Percentiles rank a stretch among this genome's conserved stretches.
Conservation (phyloP, 2,113 vertebrate species). For the Sinocyclocheilus rhinocerous region DNA sequence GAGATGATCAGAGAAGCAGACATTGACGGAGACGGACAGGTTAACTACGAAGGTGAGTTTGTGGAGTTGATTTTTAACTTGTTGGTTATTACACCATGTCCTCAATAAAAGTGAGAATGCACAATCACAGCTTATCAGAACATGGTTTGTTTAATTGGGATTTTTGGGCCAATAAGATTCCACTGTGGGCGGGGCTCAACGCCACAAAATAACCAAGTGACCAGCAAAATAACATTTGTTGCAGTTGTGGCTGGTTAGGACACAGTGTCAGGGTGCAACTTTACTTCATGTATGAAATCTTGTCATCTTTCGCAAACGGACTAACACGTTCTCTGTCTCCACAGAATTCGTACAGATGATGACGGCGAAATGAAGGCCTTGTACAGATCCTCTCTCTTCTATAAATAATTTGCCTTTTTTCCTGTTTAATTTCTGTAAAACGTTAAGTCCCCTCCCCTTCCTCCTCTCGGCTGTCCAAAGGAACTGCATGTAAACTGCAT, state of each 20-base stretch:
- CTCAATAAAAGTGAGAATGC: neutral
- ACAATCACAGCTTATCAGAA: neutral
- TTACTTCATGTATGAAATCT: neutral
- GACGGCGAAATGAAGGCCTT: slow-evolving; percentile 99
- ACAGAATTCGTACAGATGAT: slow-evolving; percentile 99
- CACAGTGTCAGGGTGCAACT: neutral
- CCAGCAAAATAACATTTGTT: neutral
- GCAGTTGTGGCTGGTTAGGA: too few species aligned
- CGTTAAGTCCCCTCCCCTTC: slow-evolving; percentile 81
- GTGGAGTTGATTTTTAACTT: neutral
- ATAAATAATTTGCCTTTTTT: slow-evolving; percentile 99
- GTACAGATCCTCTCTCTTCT: slow-evolving; percentile 97
- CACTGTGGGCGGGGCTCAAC: too few species aligned
- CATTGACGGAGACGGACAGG: slow-evolving; percentile 98
- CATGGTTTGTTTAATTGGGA: neutral
- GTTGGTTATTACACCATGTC: neutral
- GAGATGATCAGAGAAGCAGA: slow-evolving; percentile 99
- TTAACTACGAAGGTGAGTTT: slow-evolving; percentile 97
- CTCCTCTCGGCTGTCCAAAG: slow-evolving; percentile 91
- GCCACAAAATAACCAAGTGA: neutral
- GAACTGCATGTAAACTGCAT: slow-evolving; percentile 99
- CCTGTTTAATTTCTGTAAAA: slow-evolving; percentile 99
- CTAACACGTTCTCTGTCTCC: slow-evolving; percentile 64
- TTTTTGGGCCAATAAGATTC: neutral
- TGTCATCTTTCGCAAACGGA: neutral